phyloP scores from a whole-genome alignment of 2,113 vertebrate species.

The Microtus ochrogaster region DNA sequence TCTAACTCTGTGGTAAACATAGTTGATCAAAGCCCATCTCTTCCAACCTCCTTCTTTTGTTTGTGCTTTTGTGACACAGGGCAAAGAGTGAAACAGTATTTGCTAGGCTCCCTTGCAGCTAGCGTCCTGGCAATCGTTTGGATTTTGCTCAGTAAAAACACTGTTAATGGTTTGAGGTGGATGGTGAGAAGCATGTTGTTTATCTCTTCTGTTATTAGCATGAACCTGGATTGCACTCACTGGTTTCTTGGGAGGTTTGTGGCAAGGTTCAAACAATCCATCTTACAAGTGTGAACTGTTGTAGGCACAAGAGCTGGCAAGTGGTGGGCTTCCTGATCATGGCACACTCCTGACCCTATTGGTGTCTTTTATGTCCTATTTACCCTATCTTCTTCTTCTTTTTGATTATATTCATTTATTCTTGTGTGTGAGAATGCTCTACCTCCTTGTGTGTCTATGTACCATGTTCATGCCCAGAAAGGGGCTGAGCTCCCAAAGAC shows the following conservation, averaged over 20 bases:
- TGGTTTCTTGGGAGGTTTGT: background rate
- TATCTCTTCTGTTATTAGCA: background rate
- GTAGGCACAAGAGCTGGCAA: background rate
- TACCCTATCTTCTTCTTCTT: background rate
- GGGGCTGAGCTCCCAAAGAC: no score
- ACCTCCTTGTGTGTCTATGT: background rate
- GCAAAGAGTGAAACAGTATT: background rate
- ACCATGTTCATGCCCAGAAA: background rate
- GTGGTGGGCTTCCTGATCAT: background rate
- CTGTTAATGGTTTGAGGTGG: background rate
- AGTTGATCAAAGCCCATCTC: background rate
- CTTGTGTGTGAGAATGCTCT: background rate
- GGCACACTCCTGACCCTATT: background rate
- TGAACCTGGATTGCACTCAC: background rate
- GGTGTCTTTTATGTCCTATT: background rate
- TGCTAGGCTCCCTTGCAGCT: conserved; percentile 32
- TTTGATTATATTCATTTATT: background rate
- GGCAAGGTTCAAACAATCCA: background rate
- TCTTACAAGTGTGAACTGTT: background rate
- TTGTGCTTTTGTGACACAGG: background rate
- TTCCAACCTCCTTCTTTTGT: background rate
- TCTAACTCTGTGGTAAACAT: background rate
- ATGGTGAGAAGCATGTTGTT: background rate
- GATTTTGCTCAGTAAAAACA: no score
- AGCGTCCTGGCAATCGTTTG: background rate